Conservation (phyloP, 2,888 invertebrate genomes). For the Epirrhoe alternata region DNA sequence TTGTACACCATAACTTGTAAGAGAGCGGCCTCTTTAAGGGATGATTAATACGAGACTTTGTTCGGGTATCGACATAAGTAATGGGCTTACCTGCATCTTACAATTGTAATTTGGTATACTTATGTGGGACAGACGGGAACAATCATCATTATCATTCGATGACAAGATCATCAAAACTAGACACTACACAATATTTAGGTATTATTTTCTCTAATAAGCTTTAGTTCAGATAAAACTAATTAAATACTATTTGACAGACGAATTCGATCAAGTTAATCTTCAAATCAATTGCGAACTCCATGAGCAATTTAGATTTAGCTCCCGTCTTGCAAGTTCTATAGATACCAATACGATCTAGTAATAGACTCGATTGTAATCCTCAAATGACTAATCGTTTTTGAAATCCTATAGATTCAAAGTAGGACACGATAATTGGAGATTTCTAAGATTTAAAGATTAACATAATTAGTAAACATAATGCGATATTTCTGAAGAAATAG, state of each 20-base stretch:
- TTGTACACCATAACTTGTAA: slow-evolving; percentile 42
- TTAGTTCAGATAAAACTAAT: slow-evolving; percentile 6
- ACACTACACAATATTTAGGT: no score
- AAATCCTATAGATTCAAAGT: neutral
- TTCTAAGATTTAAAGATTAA: no score
- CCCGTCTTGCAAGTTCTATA: neutral
- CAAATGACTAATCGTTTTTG: no score
- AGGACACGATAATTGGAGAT: neutral
- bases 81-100: slow-evolving; percentile 61
- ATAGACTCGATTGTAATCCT: neutral
- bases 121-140: neutral
- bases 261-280: slow-evolving; percentile 5
- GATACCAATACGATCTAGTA: neutral
- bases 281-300: slow-evolving; percentile 7
- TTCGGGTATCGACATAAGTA: slow-evolving; percentile 72
- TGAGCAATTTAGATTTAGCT: slow-evolving; percentile 25
- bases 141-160: neutral
- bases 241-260: neutral
- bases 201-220: no score
- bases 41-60: slow-evolving; percentile 77
- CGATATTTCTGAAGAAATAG: no score
- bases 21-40: slow-evolving; percentile 59
- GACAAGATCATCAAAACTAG: no score
- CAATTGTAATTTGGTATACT: neutral
- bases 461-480: no score